These are phyloP conservation scores for Gracilinanus agilis DNA, from an alignment of 2,113 vertebrate genomes.

Conservation along the genomic window DNA sequence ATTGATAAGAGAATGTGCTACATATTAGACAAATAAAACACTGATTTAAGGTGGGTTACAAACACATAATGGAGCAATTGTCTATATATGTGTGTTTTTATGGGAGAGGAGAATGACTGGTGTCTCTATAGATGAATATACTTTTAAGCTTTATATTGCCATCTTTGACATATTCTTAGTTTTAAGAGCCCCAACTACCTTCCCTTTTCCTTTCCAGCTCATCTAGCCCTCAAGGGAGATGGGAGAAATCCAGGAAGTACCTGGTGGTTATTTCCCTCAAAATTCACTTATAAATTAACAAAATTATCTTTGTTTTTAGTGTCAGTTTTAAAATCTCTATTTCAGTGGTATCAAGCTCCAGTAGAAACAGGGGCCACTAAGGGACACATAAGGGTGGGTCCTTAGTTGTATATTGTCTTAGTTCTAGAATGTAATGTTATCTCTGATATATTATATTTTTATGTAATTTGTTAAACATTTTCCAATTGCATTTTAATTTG, in stretches of 20 bases:
- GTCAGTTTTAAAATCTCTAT: not conserved
- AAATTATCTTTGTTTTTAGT: not conserved
- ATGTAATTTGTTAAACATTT: not conserved
- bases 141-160: no score
- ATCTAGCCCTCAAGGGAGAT: not conserved
- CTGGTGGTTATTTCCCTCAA: not conserved
- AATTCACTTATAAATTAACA: not conserved
- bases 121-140: not conserved
- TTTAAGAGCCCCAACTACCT: no score
- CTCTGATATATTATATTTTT: not conserved
- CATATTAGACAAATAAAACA: not conserved
- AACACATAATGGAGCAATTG: not conserved
- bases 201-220: not conserved
- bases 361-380: not conserved
- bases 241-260: not conserved
- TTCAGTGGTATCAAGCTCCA: not conserved
- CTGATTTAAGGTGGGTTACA: not conserved
- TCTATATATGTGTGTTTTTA: not conserved
- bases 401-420: not conserved
- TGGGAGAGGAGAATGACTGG: not conserved
- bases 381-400: not conserved
- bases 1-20: not conserved
- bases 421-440: not conserved
- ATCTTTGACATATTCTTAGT: no score
- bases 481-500: not conserved